Evolutionary conservation across 2,113 vertebrate species (phyloP).

Genomic region (Setophaga coronata): DNA sequence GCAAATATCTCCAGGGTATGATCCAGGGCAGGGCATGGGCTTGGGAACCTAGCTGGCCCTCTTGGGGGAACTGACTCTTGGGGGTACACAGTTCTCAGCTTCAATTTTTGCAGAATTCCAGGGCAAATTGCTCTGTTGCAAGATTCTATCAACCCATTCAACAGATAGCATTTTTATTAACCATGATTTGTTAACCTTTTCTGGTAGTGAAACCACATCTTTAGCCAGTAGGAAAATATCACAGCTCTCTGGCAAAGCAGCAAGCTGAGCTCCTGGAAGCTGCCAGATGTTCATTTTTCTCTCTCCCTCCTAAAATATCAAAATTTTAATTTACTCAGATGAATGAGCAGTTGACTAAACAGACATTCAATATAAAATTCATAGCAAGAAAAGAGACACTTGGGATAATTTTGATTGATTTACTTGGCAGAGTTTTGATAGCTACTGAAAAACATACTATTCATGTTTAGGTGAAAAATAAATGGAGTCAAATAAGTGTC

Average conservation of each 20-base stretch:
- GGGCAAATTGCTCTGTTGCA: not conserved
- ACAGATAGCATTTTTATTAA: not conserved
- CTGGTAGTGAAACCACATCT: not conserved
- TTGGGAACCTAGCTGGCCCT: not conserved
- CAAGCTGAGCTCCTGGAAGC: slow-evolving; percentile 35
- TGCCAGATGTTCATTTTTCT: slow-evolving; percentile 46
- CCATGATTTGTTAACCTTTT: not conserved
- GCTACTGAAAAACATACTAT: slow-evolving; percentile 74
- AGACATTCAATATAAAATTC: slow-evolving; percentile 70
- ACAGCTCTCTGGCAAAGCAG: slow-evolving; percentile 18
- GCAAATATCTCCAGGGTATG: not conserved
- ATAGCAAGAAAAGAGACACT: slow-evolving; percentile 70
- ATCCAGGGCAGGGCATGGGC: not conserved
- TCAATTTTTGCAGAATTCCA: not conserved
- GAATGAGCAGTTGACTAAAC: slow-evolving; percentile 66
- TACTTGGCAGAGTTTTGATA: slow-evolving; percentile 71
- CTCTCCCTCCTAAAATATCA: slow-evolving; percentile 19
- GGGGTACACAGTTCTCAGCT: not conserved
- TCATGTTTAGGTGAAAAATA: slow-evolving; percentile 76
- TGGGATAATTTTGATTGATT: slow-evolving; percentile 74
- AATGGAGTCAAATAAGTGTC: slow-evolving; percentile 64
- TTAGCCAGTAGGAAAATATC: slow-evolving; percentile 17
- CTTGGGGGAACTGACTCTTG: not conserved
- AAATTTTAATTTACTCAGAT: slow-evolving; percentile 66
- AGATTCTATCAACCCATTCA: not conserved